Base-by-base conservation (phyloP, 2,888 invertebrate genomes). In the Gordius sp. region DNA sequence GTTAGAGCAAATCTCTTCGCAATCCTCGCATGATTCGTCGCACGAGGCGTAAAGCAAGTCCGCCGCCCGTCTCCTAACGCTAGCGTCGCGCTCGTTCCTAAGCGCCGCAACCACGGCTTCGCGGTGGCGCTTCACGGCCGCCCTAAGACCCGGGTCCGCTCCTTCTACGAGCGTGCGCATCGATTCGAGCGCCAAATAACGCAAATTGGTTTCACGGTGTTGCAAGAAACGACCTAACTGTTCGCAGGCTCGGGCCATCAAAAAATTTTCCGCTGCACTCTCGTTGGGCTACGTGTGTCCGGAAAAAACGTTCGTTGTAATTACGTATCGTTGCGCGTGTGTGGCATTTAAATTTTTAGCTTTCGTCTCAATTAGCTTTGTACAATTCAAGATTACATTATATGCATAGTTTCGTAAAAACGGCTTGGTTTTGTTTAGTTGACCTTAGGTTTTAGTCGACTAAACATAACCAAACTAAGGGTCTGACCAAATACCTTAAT, bases 21-120 rank as follows among this genome's bases (percentile, higher is more conserved):
- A 47, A 20, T 47, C 47, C 39, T 33, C 39, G 23, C n/a, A 23
- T 4, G 8, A 18, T 13, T 13, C 16, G 4, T 23, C 97, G 73
- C 97, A 99, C 97, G 99, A 97, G 41, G 97, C 97, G 73, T 99
- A 99, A 1, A 97, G 73, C 59, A 97, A 74, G 72, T 99, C 97
- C 1, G 97, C 93, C 57, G 93, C 93, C 68, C 91, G 81, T 68
- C 93, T 93, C 62, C 93, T 76, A 1, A 97, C 93, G 47, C 87
- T 89, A 0, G 93, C 89, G 73, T 93, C 93, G 65, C 91, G 82
- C 68, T 93, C 93, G 79, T 89, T 93, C 76, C 28, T 54, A 4
- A 54, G 28, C 8, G 55, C 55, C 4, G 4, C 27, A 16, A 54
- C 28, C 2, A 54, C 23, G 25, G 8, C 2, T 26, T 54, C 26